Conservation (phyloP, 2,888 invertebrate species). For the Xylota segnis region DNA sequence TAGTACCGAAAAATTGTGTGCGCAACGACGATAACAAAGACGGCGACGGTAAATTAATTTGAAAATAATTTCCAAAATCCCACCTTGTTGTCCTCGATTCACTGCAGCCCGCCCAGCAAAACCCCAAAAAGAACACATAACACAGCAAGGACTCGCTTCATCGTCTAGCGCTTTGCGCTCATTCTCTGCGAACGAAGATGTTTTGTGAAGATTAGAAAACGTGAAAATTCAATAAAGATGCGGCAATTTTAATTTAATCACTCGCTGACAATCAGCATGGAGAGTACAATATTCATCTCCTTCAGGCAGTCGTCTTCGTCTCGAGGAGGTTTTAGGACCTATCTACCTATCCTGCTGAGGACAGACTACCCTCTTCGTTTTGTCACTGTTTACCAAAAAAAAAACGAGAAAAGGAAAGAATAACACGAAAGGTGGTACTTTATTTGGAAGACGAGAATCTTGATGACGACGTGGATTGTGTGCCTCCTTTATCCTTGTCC, state of each 20-base stretch:
- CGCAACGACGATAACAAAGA: constrained; percentile 52
- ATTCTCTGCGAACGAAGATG: constrained; percentile 32
- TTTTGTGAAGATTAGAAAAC: constrained; percentile 60
- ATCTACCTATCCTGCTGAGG: too few relatives aligned
- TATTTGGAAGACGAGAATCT: constrained; percentile 39
- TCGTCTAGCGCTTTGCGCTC: background rate
- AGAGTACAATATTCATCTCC: constrained; percentile 19
- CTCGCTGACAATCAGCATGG: constrained; percentile 61
- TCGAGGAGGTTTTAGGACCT: constrained; percentile 17
- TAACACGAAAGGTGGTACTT: constrained; percentile 15
- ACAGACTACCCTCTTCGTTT: constrained; percentile 34
- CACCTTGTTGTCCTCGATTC: background rate
- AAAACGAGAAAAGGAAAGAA: constrained; percentile 3
- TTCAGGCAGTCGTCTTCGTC: constrained; percentile 11
- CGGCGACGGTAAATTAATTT: constrained; percentile 64
- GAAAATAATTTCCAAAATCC: constrained; percentile 60
- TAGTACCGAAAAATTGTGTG: constrained; percentile 42
- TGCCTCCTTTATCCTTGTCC: constrained; percentile 29
- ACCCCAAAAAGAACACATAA: background rate
- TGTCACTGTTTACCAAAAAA: constrained; percentile 17
- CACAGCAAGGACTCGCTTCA: constrained; percentile 6
- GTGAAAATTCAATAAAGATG: constrained; percentile 75
- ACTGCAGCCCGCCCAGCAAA: background rate
- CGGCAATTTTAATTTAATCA: constrained; percentile 76
- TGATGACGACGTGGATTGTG: constrained; percentile 58